A percentile compares a stretch with the other conserved stretches of the same genome.
phyloP scores from a whole-genome alignment of 2,888 invertebrate genomes.

The Caenorhabditis sp. region DNA sequence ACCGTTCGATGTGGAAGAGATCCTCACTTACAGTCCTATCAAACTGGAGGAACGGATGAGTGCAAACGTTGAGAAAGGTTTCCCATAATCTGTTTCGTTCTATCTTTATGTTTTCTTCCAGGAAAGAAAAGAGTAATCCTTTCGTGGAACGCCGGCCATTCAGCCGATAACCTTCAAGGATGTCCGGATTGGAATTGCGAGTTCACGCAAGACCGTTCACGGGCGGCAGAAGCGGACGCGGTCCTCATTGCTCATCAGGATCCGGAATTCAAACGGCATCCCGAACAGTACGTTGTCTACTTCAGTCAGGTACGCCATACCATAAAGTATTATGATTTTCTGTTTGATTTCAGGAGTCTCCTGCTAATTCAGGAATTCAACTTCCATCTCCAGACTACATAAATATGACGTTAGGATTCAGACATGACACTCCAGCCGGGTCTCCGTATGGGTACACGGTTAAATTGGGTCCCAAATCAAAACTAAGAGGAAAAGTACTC shows the following conservation, averaged over 20 bases:
- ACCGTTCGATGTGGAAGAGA: slow-evolving; percentile 63
- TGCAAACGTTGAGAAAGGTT: slow-evolving; percentile 48
- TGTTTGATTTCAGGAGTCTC: slow-evolving; percentile 62
- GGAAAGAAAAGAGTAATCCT: slow-evolving; percentile 60
- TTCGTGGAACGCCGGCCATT: slow-evolving; percentile 67
- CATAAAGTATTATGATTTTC: background rate
- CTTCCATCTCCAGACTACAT: slow-evolving; percentile 53
- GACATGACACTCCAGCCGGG: slow-evolving; percentile 74
- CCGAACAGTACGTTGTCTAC: slow-evolving; percentile 65
- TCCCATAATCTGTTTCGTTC: background rate
- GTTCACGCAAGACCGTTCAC: slow-evolving; percentile 57
- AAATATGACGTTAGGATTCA: slow-evolving; percentile 76
- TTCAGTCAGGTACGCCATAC: slow-evolving; percentile 62
- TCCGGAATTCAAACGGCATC: slow-evolving; percentile 28
- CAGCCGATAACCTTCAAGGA: slow-evolving; percentile 67
- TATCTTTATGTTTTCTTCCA: slow-evolving; percentile 9
- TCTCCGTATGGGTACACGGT: slow-evolving; percentile 78
- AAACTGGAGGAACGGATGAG: slow-evolving; percentile 58
- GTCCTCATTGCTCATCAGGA: slow-evolving; percentile 47
- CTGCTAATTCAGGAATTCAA: slow-evolving; percentile 59
- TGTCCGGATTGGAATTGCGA: slow-evolving; percentile 78
- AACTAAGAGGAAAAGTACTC: slow-evolving; percentile 21
- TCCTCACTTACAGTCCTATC: slow-evolving; percentile 59
- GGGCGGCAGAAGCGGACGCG: slow-evolving; percentile 57
- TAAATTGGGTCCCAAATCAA: slow-evolving; percentile 65